Percentiles rank a stretch among this genome's conserved stretches.
Evolutionary conservation across 1,140 invertebrate species (phyloP).

Genomic region (Trinorchestia longiramus): DNA sequence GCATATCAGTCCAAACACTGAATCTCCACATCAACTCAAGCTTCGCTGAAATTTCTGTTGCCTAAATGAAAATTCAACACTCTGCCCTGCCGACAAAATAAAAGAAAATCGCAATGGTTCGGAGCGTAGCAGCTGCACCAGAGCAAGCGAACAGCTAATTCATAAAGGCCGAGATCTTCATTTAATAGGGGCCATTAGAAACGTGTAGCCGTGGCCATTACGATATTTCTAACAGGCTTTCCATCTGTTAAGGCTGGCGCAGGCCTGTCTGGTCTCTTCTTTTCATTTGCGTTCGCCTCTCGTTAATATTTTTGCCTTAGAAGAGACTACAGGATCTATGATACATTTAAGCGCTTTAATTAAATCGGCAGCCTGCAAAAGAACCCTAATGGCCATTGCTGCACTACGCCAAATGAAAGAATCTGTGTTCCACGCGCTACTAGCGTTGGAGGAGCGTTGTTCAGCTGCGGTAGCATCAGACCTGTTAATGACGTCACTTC

Average conservation of each 20-base stretch:
- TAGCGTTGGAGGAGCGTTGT: neutral
- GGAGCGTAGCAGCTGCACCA: constrained; percentile 26
- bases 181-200: constrained; percentile 51
- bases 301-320: constrained; percentile 49
- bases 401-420: constrained; percentile 48
- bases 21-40: constrained; percentile 7
- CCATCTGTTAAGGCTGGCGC: constrained; percentile 35
- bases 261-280: constrained; percentile 41
- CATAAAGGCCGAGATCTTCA: constrained; percentile 38
- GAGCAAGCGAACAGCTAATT: constrained; percentile 34
- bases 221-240: constrained; percentile 45
- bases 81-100: neutral
- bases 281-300: constrained; percentile 52
- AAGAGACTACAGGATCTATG: constrained; percentile 55
- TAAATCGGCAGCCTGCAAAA: constrained; percentile 48
- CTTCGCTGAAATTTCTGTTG: neutral
- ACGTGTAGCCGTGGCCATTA: constrained; percentile 28
- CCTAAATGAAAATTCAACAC: neutral
- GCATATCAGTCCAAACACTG: neutral
- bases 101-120: neutral
- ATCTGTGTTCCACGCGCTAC: neutral
- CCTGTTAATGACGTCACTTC: neutral
- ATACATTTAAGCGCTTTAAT: constrained; percentile 53
- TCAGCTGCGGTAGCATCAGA: neutral
- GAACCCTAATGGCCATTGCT: constrained; percentile 46